phyloP scores from a whole-genome alignment of 2,113 vertebrate genomes.

The Sporophila hypoxantha region DNA sequence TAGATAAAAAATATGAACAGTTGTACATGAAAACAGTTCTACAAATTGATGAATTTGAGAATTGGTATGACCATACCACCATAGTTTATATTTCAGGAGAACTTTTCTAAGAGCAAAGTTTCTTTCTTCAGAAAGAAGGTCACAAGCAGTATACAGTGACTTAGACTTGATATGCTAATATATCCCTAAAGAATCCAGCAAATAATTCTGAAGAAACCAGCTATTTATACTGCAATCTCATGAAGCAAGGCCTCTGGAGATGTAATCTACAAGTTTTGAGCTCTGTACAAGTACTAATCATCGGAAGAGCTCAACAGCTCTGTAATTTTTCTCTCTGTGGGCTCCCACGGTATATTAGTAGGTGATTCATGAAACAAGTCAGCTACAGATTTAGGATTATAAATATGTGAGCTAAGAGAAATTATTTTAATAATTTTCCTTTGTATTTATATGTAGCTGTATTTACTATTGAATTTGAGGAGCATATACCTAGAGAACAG shows the following conservation, averaged over 20 bases:
- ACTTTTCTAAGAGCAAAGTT: neutral
- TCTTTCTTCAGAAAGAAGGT: neutral
- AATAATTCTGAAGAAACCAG: constrained; percentile 8
- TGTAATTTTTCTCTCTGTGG: constrained; percentile 15
- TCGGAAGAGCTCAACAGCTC: neutral
- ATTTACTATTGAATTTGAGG: neutral
- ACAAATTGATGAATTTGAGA: neutral
- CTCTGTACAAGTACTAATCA: neutral
- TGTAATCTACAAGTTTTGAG: neutral
- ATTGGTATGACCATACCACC: neutral
- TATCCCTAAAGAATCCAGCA: neutral
- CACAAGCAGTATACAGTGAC: neutral
- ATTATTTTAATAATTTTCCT: neutral
- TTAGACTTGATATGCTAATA: neutral
- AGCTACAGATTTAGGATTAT: neutral
- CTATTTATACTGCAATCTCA: neutral
- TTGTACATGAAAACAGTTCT: neutral
- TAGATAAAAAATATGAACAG: neutral
- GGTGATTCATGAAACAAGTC: neutral
- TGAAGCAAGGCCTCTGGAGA: constrained; percentile 4
- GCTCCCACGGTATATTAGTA: neutral
- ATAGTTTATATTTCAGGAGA: neutral
- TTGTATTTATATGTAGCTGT: neutral
- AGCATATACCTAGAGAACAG: neutral
- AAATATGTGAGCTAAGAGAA: neutral